Base-by-base conservation (phyloP, 2,888 invertebrate genomes). In the Selenia dentaria region DNA sequence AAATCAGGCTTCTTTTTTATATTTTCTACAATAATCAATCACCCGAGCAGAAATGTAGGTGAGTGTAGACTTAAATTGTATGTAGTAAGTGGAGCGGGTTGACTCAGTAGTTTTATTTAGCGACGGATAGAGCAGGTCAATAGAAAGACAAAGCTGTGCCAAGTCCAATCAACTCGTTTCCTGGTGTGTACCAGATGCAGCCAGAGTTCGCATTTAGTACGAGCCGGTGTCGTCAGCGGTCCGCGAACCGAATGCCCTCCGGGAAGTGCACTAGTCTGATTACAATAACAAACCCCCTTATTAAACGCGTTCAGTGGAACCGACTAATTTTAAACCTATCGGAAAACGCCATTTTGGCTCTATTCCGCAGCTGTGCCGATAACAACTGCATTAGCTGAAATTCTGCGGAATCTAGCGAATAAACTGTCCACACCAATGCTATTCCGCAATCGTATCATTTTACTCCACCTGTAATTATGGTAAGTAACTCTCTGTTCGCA, bases 271-370 rank as follows among this genome's bases (percentile, higher is more conserved):
- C 61, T 55, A 50, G 51, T 68, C 64, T 62, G 51, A 66, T 67
- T 70, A 65, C 63, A 68, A 69, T 65, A 69, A 72, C 74, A 71
- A 50, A 56, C 64, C 48, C 63, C 63, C 46, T 62, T 68, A 64
- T 70, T 70, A 70, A 70, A 65, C 65, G 67, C 64, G 62, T 64
- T 62, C 67, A 62, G 61, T 70, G 58, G 48, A 62, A 59, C 61
- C 52, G 49, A 36, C 71, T 81, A 79, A 76, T 67, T 74, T 73
- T 79, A 77, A 74, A 67, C 49, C 69, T 63, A 73, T 79, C 67
- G 66, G 73, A 70, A 75, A 62, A 57, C 60, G 67, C 34, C 62
- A 66, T 59, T 53, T 59, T 58, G 54, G 59, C 54, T 67, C 65
- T 68, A 67, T 69, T 65, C 59, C 54, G 54, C 67, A 59, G 59